Evolutionary conservation across 2,113 vertebrate genomes (phyloP).

Genomic region (Acinonyx jubatus): DNA sequence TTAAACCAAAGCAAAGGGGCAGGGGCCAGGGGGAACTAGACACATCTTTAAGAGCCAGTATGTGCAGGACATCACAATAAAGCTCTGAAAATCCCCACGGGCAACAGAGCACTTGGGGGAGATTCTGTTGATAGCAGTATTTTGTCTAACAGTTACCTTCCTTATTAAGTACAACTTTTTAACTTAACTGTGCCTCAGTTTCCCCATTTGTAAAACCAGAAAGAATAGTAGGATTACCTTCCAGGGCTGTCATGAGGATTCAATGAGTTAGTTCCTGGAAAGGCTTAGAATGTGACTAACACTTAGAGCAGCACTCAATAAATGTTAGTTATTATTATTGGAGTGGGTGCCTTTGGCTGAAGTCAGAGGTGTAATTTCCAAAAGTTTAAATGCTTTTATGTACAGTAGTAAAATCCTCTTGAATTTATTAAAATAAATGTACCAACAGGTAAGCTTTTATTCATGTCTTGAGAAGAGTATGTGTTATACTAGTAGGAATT

Average conservation of each 20-base stretch:
- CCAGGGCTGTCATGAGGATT: neutral
- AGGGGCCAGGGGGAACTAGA: fast-evolving
- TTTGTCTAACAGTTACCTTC: neutral
- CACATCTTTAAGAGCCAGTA: neutral
- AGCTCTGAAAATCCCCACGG: neutral
- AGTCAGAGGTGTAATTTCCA: neutral
- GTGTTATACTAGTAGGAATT: neutral
- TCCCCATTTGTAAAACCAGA: neutral
- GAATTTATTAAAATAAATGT: conserved; percentile 1
- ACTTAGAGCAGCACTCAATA: neutral
- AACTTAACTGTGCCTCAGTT: neutral
- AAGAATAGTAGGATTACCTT: neutral
- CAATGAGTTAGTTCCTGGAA: neutral
- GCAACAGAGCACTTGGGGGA: neutral
- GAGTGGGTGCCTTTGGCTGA: neutral
- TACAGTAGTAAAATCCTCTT: neutral
- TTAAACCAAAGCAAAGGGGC: neutral
- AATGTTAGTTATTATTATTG: neutral
- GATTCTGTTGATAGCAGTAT: neutral
- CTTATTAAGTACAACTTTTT: neutral
- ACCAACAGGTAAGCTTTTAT: neutral
- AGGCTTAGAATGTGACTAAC: neutral
- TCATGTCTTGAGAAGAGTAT: neutral
- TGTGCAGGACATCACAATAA: neutral
- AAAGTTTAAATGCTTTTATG: neutral